Percentiles rank a stretch among this genome's conserved stretches.
Evolutionary conservation across 2,113 vertebrate species (phyloP).

Genomic region (Oxyura jamaicensis): DNA sequence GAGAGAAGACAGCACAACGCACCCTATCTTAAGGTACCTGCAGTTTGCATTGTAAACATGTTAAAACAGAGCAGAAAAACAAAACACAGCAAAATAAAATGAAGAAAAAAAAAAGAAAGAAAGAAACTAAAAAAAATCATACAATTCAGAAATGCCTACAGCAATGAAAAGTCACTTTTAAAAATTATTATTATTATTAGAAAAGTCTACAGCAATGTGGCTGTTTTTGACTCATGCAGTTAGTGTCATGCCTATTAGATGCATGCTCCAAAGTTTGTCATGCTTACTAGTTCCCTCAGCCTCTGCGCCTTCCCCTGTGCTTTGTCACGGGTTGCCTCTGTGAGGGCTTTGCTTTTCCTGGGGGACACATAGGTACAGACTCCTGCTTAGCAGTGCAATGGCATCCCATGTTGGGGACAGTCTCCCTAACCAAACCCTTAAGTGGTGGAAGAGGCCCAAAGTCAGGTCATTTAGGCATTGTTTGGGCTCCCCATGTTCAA

Average conservation of each 20-base stretch:
- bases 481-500: not conserved
- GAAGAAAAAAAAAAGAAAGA: not conserved
- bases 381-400: not conserved
- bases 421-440: not conserved
- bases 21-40: not conserved
- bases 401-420: rapidly evolving
- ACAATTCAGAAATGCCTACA: not conserved
- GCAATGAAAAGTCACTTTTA: not conserved
- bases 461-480: too few species aligned
- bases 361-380: too few species aligned
- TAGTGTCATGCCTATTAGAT: rapidly evolving
- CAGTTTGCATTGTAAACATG: not conserved
- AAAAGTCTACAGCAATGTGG: not conserved
- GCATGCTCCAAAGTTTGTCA: rapidly evolving
- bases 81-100: too few species aligned
- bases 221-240: not conserved
- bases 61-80: not conserved
- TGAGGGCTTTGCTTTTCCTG: not conserved
- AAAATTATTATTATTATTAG: too few species aligned
- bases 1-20: not conserved
- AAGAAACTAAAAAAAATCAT: not conserved
- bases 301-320: not conserved
- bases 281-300: not conserved
- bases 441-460: not conserved
- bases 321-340: not conserved